Conservation (phyloP, 2,797 vertebrate genomes). For the Microcaecilia unicolor region DNA sequence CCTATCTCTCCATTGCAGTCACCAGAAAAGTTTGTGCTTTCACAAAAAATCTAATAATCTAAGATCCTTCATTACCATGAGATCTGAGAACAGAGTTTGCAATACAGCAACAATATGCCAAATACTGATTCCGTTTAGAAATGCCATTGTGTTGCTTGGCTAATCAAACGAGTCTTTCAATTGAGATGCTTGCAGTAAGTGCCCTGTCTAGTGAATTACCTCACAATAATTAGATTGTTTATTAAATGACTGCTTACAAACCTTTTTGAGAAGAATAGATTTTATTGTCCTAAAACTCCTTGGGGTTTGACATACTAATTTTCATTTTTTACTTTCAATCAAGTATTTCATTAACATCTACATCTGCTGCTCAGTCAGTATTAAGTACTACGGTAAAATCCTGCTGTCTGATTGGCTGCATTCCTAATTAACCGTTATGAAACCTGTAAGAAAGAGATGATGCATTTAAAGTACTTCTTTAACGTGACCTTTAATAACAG, state of each 20-base stretch:
- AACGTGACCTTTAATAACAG: neutral
- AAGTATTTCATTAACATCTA: constrained; percentile 9
- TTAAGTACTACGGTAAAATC: neutral
- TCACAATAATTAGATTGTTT: neutral
- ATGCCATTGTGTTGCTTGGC: neutral
- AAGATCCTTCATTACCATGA: too few species aligned
- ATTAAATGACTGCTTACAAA: constrained; percentile 2
- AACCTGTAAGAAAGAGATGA: neutral
- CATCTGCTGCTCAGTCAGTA: neutral
- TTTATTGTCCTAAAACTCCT: neutral
- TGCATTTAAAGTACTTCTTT: neutral
- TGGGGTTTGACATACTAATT: neutral
- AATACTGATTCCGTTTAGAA: neutral
- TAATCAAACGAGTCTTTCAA: neutral
- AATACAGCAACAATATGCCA: constrained; percentile 1
- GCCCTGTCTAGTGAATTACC: neutral
- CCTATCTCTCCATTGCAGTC: too few species aligned
- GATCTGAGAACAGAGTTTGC: too few species aligned
- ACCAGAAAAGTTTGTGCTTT: too few species aligned
- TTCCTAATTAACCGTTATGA: neutral
- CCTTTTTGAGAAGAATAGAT: neutral
- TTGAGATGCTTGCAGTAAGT: neutral
- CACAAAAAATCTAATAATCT: too few species aligned
- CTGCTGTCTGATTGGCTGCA: neutral
- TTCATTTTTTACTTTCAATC: too few species aligned